These are phyloP conservation scores for Homarus gammarus DNA, from an alignment of 2,888 invertebrate genomes.

Conservation along the genomic window DNA sequence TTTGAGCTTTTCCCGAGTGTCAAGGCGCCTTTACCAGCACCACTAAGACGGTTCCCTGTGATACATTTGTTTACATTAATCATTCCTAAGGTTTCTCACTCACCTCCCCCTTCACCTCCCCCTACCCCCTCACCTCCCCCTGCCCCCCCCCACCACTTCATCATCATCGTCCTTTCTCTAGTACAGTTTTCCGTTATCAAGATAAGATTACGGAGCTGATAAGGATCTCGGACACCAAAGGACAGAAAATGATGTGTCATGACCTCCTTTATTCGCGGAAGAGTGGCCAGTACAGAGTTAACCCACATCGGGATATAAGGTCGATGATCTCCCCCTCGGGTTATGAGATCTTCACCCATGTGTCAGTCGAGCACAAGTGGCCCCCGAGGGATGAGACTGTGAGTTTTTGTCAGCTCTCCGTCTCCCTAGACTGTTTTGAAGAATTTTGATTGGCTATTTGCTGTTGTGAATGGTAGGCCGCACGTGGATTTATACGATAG, in stretches of 20 bases:
- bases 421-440: conserved; percentile 24
- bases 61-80: conserved; percentile 38
- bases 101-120: no score
- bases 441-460: conserved; percentile 60
- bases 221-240: conserved; percentile 40
- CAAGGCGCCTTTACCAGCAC: background rate
- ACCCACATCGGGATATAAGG: background rate
- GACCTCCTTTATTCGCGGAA: background rate
- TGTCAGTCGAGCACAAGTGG: background rate
- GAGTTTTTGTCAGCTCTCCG: conserved; percentile 4
- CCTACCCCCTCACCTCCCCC: no score
- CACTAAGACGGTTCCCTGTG: background rate
- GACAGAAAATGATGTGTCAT: conserved; percentile 63
- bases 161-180: conserved; percentile 38
- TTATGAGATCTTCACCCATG: background rate
- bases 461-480: conserved; percentile 37
- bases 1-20: background rate
- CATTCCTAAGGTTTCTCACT: no score
- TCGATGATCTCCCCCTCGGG: background rate
- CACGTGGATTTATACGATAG: background rate
- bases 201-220: conserved; percentile 58
- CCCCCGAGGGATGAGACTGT: background rate
- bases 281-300: background rate
- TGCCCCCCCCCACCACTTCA: background rate
- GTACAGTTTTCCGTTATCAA: conserved; percentile 55